Base-by-base conservation (phyloP, 2,888 invertebrate species). In the Galerucella calmariensis region DNA sequence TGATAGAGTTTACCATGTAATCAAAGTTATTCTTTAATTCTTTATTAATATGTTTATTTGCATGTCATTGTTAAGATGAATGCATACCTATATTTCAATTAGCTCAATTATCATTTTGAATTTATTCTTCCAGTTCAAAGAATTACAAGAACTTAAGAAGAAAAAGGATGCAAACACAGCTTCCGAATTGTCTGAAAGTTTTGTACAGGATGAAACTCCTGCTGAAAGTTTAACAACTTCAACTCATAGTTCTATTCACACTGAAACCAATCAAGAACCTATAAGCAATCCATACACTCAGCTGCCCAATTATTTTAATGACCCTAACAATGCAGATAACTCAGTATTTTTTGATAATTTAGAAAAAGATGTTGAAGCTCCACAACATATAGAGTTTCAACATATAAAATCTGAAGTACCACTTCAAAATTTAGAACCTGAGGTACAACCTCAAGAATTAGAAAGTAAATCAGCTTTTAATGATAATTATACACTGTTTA, bases 121-220 rank as follows among this genome's bases (percentile, higher is more conserved):
- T n/a, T n/a, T 51, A 51, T n/a, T 67, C 66, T 88, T 87, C 53
- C 79, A 90, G 90, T 86, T 90, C 58, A 90, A 90, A 82, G 89
- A 90, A 83, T 88, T 89, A 80, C 89, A 83, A 74, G 81, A 90
- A 83, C 85, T 88, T 81, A 88, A 84, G 82, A 85, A 82, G 81
- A 84, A 82, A 75, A 81, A 82, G 73, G 78, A 77, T 59, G 59
- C 46, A 74, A 81, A 76, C 75, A 80, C 79, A 67, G 80, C 75
- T n/a, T 74, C 79, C 56, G 80, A 81, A 73, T 78, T 79, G 71
- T 75, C 81, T 59, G 73, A 79, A 61, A 67, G 66, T 44, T 58
- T 71, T 56, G 72, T 73, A 68, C 65, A 73, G 35, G 78, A 77
- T 56, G 74, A 76, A 68, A 81, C 79, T 35, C 77, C 80, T 24